Evolutionary conservation across 2,113 vertebrate genomes (phyloP).

Genomic region (Hiodon tergisus): DNA sequence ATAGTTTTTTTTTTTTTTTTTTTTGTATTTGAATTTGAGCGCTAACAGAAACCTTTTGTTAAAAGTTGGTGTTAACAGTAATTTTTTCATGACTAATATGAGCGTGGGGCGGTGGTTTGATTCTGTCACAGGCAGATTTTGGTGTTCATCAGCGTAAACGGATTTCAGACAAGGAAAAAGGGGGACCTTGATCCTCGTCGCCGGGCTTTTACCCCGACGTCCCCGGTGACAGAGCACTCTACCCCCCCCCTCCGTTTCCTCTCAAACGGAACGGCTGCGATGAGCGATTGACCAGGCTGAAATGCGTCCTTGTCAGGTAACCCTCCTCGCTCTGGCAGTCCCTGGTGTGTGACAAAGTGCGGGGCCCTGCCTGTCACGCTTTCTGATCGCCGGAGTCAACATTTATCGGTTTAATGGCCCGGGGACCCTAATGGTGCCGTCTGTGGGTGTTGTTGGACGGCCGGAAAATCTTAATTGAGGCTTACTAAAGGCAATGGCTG

Average conservation of each 20-base stretch:
- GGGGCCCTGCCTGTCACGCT: not conserved
- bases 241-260: not conserved
- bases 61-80: too few species aligned
- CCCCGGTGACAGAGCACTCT: not conserved
- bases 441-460: conserved; percentile 27
- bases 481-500: not conserved
- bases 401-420: conserved; percentile 30
- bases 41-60: too few species aligned
- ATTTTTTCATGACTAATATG: too few species aligned
- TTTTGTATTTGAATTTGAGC: too few species aligned
- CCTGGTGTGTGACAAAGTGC: not conserved
- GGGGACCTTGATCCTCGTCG: not conserved
- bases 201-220: too few species aligned
- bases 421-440: conserved; percentile 22
- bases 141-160: too few species aligned
- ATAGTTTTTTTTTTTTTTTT: too few species aligned
- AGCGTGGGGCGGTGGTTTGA: too few species aligned
- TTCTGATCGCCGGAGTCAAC: conserved; percentile 29
- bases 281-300: not conserved
- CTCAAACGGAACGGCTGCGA: not conserved
- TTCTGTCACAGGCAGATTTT: too few species aligned
- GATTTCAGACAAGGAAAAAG: not conserved
- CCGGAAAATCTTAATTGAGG: conserved; percentile 25
- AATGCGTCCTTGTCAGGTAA: not conserved
- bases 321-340: not conserved